Conservation (phyloP, 1,140 invertebrate species). For the Ditylenchus dipsaci region DNA sequence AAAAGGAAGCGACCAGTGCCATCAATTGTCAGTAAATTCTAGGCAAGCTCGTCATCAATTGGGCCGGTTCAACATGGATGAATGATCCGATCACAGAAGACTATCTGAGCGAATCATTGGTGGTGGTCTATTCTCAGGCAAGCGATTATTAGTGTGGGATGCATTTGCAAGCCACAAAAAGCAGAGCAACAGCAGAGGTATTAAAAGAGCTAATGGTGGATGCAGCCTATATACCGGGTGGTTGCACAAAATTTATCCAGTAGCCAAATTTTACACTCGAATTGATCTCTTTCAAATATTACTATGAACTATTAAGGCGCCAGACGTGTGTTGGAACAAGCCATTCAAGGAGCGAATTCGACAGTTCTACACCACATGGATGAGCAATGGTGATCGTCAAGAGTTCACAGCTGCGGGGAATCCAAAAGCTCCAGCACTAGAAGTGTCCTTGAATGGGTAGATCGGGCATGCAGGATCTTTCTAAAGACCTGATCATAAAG, state of each 20-base stretch:
- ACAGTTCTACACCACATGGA: constrained; percentile 4
- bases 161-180: not conserved
- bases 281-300: too few species aligned
- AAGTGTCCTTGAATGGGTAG: constrained; percentile 12
- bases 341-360: constrained; percentile 12
- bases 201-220: not conserved
- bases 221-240: not conserved
- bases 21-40: constrained; percentile 4
- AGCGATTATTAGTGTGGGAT: constrained; percentile 14
- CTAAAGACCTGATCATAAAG: not conserved
- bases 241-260: constrained; percentile 6
- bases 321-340: constrained; percentile 14
- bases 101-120: not conserved
- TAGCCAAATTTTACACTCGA: too few species aligned
- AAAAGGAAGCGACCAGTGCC: not conserved
- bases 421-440: constrained; percentile 1
- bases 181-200: not conserved
- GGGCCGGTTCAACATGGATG: not conserved
- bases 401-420: constrained; percentile 10
- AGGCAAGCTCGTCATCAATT: constrained; percentile 6
- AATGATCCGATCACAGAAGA: not conserved
- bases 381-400: not conserved
- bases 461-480: not conserved
- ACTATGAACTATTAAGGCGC: constrained; percentile 15
- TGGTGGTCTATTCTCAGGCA: not conserved